Conservation (phyloP, 1,140 invertebrate genomes). For the Harpegnathos saltator region DNA sequence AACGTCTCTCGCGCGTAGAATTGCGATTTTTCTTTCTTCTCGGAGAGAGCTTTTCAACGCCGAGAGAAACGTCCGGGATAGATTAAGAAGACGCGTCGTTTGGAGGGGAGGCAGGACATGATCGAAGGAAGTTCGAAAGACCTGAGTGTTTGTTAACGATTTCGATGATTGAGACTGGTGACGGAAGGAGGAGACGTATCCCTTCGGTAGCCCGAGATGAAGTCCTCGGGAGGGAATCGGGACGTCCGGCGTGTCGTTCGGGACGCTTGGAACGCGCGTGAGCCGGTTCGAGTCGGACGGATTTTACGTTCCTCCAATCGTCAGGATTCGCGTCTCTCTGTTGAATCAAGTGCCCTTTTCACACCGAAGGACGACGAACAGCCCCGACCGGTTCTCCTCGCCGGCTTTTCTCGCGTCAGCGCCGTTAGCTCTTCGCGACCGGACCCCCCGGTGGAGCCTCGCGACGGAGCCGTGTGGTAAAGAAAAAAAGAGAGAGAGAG, state of each 20-base stretch:
- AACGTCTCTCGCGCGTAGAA: too few species aligned
- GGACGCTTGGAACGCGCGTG: slow-evolving; percentile 25
- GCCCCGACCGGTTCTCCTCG: slow-evolving; percentile 23
- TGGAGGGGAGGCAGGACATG: too few species aligned
- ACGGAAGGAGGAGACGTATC: too few species aligned
- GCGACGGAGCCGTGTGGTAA: slow-evolving; percentile 7
- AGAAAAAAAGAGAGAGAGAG: slow-evolving; percentile 1
- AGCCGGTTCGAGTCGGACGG: slow-evolving; percentile 53
- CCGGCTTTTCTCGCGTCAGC: slow-evolving; percentile 35
- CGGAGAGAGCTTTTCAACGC: too few species aligned
- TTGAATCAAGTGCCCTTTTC: slow-evolving; percentile 85
- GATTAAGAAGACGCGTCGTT: too few species aligned
- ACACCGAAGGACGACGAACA: slow-evolving; percentile 75
- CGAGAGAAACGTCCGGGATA: too few species aligned
- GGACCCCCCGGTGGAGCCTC: slow-evolving; percentile 26
- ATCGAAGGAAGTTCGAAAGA: too few species aligned
- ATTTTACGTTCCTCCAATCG: slow-evolving; percentile 32
- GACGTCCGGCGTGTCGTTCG: slow-evolving; percentile 13
- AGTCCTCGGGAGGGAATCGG: too few species aligned
- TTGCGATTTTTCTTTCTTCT: too few species aligned
- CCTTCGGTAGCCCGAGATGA: too few species aligned
- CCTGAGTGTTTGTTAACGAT: too few species aligned
- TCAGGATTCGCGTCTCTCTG: slow-evolving; percentile 75
- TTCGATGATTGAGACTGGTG: too few species aligned
- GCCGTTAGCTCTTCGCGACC: slow-evolving; percentile 67